phyloP scores from a whole-genome alignment of 2,888 invertebrate species.

The Hirtodrosophila trivittata region DNA sequence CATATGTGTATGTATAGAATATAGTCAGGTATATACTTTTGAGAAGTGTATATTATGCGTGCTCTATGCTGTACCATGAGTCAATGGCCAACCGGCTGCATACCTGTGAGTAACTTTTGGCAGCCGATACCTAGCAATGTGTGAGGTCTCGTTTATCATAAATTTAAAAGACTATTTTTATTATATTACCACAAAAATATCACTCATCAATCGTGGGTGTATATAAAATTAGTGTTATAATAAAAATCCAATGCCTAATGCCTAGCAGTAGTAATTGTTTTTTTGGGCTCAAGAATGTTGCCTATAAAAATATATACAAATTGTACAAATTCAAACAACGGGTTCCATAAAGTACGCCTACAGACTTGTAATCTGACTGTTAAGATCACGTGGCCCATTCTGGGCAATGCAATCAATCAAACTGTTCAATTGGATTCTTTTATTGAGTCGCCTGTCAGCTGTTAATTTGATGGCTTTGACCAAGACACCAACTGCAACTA shows the following conservation, averaged over 20 bases:
- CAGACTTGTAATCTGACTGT: constrained; percentile 23
- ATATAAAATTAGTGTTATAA: constrained; percentile 24
- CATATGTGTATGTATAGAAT: background rate
- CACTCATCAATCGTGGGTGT: constrained; percentile 40
- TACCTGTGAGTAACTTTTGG: constrained; percentile 40
- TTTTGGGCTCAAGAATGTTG: constrained; percentile 9
- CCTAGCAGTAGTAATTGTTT: background rate
- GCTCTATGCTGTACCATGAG: constrained; percentile 49
- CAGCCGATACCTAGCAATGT: constrained; percentile 5
- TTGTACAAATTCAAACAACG: background rate
- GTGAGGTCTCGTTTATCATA: constrained; percentile 44
- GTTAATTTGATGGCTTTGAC: constrained; percentile 45
- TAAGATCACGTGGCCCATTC: constrained; percentile 21
- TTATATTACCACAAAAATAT: constrained; percentile 57
- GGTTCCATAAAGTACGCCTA: constrained; percentile 23
- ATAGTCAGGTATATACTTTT: constrained; percentile 18
- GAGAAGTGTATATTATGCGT: constrained; percentile 25
- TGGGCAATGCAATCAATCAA: constrained; percentile 69
- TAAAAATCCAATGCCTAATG: constrained; percentile 7
- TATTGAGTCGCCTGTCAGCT: constrained; percentile 52
- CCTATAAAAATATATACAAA: constrained; percentile 9
- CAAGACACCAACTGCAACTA: constrained; percentile 26
- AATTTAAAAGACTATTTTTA: constrained; percentile 57
- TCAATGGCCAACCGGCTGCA: constrained; percentile 30
- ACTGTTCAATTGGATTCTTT: constrained; percentile 61